Base-by-base conservation (phyloP, 92 coral and sea anemone genomes). In the Bergia sp. region DNA sequence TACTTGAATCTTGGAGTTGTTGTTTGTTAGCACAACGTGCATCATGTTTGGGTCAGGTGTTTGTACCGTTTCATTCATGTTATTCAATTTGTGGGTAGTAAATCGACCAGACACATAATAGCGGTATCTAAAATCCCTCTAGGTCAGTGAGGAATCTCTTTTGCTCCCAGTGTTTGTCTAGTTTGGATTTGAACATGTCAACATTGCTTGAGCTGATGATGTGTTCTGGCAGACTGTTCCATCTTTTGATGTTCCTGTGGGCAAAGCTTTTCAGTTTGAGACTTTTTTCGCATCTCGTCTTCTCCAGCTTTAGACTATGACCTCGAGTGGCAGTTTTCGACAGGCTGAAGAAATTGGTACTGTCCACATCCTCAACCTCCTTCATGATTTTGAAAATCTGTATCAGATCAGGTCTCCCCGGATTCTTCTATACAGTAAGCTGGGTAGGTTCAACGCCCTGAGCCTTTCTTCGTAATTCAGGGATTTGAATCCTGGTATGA, bases 281-380 rank as follows among this genome's bases (percentile, higher is more conserved):
- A 69, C 74, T 69, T 69, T 69, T 69, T 69, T 69, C n/a, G 74
- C 74, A 69, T 69, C 74, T 69, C 74, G 74, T 69, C 74, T 69
- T 69, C 74, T 69, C 74, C 0, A 69, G 74, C 74, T 69, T 69
- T 69, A 69, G 0, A 69, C 74, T 69, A 69, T 69, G 74, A 69
- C 74, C 74, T 69, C 74, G 74, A 69, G 74, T n/a, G 74, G 74
- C 74, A 69, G 74, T 69, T 69, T 69, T 69, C 74, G 74, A 69
- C 74, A 69, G 74, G 74, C 36, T 69, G 74, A 69, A 69, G 74
- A 69, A 69, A 0, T 69, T 69, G 74, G 74, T 69, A 69, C 74
- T 69, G 74, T 69, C 74, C 74, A 69, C 74, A 69, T n/a, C 74
- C 36, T 69, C 74, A 69, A 69, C 74, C 74, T 69, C 74, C 74